Conservation (phyloP, 1,140 invertebrate genomes). For the Mycetomoellerius zeteki region DNA sequence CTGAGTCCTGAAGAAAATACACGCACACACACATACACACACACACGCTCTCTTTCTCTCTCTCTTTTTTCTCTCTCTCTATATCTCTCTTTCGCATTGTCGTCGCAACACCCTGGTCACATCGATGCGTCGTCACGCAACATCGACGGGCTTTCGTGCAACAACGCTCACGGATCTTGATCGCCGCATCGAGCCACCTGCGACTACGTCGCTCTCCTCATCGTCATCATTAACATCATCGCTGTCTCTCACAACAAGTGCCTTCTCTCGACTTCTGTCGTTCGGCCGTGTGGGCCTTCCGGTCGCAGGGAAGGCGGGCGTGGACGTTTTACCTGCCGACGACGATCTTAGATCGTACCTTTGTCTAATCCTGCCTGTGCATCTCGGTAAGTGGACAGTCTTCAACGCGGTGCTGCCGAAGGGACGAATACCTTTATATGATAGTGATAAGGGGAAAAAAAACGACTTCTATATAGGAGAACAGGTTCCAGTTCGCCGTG, state of each 20-base stretch:
- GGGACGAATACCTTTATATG: not conserved
- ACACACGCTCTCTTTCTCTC: not conserved
- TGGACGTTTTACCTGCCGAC: conserved; percentile 40
- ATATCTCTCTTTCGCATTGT: conserved; percentile 35
- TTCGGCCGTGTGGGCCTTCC: conserved; percentile 27
- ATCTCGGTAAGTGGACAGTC: conserved; percentile 55
- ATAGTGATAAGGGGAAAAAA: not conserved
- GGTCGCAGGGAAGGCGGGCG: conserved; percentile 49
- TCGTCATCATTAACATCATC: conserved; percentile 34
- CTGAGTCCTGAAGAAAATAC: not conserved
- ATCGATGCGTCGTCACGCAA: conserved; percentile 74
- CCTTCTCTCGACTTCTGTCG: conserved; percentile 50
- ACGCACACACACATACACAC: not conserved
- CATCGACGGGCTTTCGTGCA: conserved; percentile 65
- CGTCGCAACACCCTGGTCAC: conserved; percentile 43
- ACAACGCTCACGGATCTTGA: conserved; percentile 59
- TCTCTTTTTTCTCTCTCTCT: not conserved
- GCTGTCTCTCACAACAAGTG: conserved; percentile 66
- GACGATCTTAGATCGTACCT: conserved; percentile 14
- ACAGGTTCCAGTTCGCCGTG: not conserved
- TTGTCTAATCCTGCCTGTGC: conserved; percentile 33
- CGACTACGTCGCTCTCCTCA: conserved; percentile 18
- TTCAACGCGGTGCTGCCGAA: not conserved
- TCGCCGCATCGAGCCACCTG: conserved; percentile 67
- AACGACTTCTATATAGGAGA: not conserved